Percentiles rank a stretch among this genome's conserved stretches.
Evolutionary conservation across 2,888 invertebrate genomes (phyloP).

Genomic region (Malthinus seriepunctatus): DNA sequence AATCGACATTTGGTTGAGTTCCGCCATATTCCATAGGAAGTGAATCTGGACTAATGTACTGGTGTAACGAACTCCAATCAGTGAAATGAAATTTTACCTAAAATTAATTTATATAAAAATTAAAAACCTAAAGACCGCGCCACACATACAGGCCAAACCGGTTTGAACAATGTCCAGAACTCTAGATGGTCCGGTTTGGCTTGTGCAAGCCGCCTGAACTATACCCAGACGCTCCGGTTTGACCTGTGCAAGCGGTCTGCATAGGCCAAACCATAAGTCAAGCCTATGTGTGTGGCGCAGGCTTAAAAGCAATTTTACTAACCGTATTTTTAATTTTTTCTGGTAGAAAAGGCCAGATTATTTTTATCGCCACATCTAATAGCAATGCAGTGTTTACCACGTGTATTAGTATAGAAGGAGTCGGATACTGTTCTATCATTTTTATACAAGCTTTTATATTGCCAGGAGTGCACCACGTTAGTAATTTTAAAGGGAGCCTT

Average conservation of each 20-base stretch:
- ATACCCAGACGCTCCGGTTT: too few relatives aligned
- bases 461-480: conserved; percentile 46
- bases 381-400: conserved; percentile 44
- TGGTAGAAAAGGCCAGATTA: conserved; percentile 47
- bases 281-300: too few relatives aligned
- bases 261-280: too few relatives aligned
- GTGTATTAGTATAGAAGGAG: conserved; percentile 45
- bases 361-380: conserved; percentile 40
- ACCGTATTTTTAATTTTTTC: conserved; percentile 39
- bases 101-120: neutral
- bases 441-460: conserved; percentile 40
- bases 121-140: neutral
- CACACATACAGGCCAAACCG: too few relatives aligned
- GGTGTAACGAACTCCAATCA: neutral
- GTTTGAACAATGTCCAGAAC: too few relatives aligned
- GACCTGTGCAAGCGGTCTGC: too few relatives aligned
- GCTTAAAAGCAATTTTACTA: neutral
- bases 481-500: conserved; percentile 39
- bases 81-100: neutral
- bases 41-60: neutral
- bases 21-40: conserved; percentile 66
- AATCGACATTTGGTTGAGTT: conserved; percentile 39
- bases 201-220: too few relatives aligned
- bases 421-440: conserved; percentile 40
- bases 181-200: too few relatives aligned